Evolutionary conservation across 2,888 invertebrate species (phyloP).

Genomic region (Leucania comma): DNA sequence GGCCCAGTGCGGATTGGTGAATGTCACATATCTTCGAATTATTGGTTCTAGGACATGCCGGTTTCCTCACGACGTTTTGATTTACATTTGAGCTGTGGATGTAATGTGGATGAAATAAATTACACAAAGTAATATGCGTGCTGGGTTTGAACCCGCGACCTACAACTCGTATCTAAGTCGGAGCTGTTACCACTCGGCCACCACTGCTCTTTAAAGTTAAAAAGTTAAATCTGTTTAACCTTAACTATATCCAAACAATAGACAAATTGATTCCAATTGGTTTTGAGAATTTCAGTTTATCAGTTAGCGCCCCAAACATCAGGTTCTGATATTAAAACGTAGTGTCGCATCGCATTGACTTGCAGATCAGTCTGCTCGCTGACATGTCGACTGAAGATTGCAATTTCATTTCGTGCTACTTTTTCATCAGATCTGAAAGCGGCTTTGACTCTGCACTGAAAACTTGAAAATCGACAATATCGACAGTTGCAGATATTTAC

Average conservation of each 20-base stretch:
- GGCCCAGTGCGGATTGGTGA: no score
- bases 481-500: not conserved
- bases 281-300: not conserved
- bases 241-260: not conserved
- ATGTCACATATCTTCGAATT: no score
- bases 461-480: conserved; percentile 24
- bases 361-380: conserved; percentile 45
- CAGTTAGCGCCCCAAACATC: conserved; percentile 11
- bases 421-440: conserved; percentile 48
- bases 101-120: no score
- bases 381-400: conserved; percentile 47
- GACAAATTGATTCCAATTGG: not conserved
- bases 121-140: no score
- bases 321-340: conserved; percentile 39
- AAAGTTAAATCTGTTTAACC: no score
- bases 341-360: conserved; percentile 50
- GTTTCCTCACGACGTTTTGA: no score
- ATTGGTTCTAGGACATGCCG: no score
- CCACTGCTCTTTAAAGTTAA: no score
- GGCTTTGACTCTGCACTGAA: conserved; percentile 28
- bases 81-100: no score
- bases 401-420: conserved; percentile 44
- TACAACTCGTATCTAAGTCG: no score
- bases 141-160: no score
- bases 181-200: no score